Percentiles rank a stretch among this genome's conserved stretches.
Conservation (phyloP, 2,113 vertebrate genomes). For the Martes martes region DNA sequence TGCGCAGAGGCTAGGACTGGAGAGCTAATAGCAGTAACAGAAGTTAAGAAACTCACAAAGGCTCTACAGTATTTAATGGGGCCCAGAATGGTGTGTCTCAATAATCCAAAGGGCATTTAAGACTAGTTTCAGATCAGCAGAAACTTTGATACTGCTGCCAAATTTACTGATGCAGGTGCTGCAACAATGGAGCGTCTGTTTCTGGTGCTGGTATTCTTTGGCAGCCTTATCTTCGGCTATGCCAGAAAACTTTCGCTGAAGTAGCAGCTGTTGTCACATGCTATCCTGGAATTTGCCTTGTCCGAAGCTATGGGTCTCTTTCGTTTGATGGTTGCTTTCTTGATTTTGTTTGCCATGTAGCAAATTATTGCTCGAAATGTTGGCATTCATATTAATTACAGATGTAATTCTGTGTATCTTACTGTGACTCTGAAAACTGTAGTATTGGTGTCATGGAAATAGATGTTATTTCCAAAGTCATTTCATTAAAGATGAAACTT, state of each 20-base stretch:
- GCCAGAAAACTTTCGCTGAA: conserved; percentile 98
- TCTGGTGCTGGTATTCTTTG: conserved; percentile 96
- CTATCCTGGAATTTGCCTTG: conserved; percentile 96
- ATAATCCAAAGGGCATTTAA: conserved; percentile 91
- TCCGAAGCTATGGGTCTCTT: conserved; percentile 99
- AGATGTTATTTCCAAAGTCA: conserved; percentile 90
- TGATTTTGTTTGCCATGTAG: conserved; percentile 98
- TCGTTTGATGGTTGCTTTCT: conserved; percentile 99
- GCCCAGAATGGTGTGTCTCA: conserved; percentile 86
- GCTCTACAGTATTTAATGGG: conserved; percentile 82
- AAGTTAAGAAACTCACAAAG: background rate
- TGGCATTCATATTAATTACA: conserved; percentile 84
- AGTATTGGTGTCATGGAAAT: conserved; percentile 89
- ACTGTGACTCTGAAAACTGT: conserved; percentile 91
- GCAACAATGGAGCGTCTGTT: conserved; percentile 95
- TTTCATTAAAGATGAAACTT: conserved; percentile 88
- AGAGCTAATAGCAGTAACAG: conserved; percentile 72
- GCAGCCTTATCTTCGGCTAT: conserved; percentile 97
- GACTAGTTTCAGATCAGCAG: conserved; percentile 87
- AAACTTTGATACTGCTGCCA: conserved; percentile 96
- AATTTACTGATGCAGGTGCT: conserved; percentile 95
- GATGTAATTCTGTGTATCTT: conserved; percentile 91
- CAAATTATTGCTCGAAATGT: conserved; percentile 81
- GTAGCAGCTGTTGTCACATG: conserved; percentile 97
- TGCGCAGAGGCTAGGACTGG: conserved; percentile 90